phyloP scores from a whole-genome alignment of 2,888 invertebrate genomes.

The Drosophila anomalata region DNA sequence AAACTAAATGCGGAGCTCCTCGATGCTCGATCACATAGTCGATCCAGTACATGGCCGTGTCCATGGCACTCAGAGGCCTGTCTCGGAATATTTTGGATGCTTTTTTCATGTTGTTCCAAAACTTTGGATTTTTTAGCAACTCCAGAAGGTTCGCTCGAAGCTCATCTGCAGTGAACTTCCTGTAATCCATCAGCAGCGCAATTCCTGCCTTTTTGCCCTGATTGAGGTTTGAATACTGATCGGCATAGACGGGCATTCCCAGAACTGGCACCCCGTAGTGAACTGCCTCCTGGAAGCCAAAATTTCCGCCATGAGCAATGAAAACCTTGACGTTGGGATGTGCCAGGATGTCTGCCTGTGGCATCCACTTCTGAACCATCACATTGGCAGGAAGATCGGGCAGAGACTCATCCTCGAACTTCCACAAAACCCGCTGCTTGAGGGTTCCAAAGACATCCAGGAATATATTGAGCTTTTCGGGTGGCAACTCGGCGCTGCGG shows the following conservation, averaged over 20 bases:
- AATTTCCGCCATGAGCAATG: constrained; percentile 82
- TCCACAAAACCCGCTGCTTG: constrained; percentile 84
- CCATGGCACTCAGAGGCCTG: constrained; percentile 75
- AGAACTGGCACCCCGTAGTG: constrained; percentile 82
- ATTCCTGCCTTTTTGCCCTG: constrained; percentile 69
- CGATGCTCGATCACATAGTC: constrained; percentile 82
- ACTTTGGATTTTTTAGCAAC: constrained; percentile 82
- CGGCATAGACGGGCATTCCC: constrained; percentile 82
- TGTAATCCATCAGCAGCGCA: constrained; percentile 68
- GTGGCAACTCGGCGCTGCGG: constrained; percentile 80
- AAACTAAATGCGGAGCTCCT: constrained; percentile 57
- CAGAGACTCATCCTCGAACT: constrained; percentile 82
- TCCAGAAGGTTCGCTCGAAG: constrained; percentile 69
- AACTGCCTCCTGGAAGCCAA: constrained; percentile 82
- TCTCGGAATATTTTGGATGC: constrained; percentile 79
- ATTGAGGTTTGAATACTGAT: constrained; percentile 80
- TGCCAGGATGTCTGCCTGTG: constrained; percentile 84
- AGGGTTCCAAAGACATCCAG: constrained; percentile 81
- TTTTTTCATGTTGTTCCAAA: constrained; percentile 66
- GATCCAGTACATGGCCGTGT: constrained; percentile 82
- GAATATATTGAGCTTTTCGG: constrained; percentile 79
- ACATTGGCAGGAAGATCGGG: constrained; percentile 82
- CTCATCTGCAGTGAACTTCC: constrained; percentile 64
- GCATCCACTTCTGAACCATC: constrained; percentile 84
- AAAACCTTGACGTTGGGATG: constrained; percentile 83